phyloP scores from a whole-genome alignment of 2,113 vertebrate genomes.

The Brachyhypopomus gauderio region DNA sequence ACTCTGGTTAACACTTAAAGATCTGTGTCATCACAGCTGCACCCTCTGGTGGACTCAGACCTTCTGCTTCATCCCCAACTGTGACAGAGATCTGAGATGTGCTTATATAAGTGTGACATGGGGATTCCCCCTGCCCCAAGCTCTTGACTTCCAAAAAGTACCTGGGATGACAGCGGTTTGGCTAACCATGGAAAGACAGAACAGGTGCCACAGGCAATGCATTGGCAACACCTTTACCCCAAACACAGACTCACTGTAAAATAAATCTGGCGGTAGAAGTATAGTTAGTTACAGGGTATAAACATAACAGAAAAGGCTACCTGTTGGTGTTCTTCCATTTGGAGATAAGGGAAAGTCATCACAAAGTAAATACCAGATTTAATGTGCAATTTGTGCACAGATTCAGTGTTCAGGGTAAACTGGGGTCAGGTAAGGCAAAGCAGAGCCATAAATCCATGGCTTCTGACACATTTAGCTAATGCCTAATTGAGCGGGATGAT shows the following conservation, averaged over 20 bases:
- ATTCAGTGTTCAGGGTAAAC: constrained; percentile 26
- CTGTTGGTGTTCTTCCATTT: too few relatives aligned
- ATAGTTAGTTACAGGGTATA: too few relatives aligned
- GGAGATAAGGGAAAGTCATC: too few relatives aligned
- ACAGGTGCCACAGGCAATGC: constrained; percentile 26
- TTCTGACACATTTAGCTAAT: constrained; percentile 38
- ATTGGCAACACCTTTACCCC: background rate
- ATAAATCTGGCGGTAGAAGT: too few relatives aligned
- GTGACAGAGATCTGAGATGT: background rate
- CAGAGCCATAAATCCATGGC: constrained; percentile 15
- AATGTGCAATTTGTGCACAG: background rate
- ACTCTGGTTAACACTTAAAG: too few relatives aligned
- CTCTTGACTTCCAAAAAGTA: constrained; percentile 31
- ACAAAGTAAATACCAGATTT: background rate
- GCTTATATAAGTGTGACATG: constrained; percentile 29
- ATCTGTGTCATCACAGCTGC: too few relatives aligned
- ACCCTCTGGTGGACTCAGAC: too few relatives aligned
- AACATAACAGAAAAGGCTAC: too few relatives aligned
- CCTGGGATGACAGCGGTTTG: constrained; percentile 29
- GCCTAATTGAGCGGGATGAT: constrained; percentile 29
- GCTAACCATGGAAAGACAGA: constrained; percentile 24
- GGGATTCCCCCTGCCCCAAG: constrained; percentile 8
- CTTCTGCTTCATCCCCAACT: too few relatives aligned
- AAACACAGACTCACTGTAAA: background rate
- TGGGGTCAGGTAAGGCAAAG: constrained; percentile 5